A percentile compares a stretch with the other conserved stretches of the same genome.
Evolutionary conservation across 2,797 vertebrate genomes (phyloP).

Genomic region (Phrynocephalus vlangalii): DNA sequence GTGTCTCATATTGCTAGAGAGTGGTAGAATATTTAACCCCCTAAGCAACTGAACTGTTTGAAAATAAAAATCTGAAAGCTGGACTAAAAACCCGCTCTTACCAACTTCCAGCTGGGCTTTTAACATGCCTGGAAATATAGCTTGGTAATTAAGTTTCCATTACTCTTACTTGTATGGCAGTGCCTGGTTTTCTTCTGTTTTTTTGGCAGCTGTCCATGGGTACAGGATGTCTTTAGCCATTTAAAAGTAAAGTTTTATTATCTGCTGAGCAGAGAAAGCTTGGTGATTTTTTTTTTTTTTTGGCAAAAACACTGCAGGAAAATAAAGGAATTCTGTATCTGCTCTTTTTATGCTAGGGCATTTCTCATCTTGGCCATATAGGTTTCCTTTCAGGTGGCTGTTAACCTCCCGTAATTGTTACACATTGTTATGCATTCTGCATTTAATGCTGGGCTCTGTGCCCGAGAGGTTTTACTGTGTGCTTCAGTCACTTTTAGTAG

Average conservation of each 20-base stretch:
- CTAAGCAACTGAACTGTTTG: background rate
- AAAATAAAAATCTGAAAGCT: background rate
- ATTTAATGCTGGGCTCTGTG: constrained; percentile 20
- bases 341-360: constrained; percentile 46
- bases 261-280: constrained; percentile 53
- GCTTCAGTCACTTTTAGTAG: background rate
- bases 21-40: background rate
- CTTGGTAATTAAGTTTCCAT: constrained; percentile 20
- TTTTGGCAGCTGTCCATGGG: constrained; percentile 6
- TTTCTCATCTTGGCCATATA: constrained; percentile 45
- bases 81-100: too few relatives aligned
- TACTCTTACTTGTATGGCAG: constrained; percentile 33
- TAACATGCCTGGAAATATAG: background rate
- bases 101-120: background rate
- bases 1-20: background rate
- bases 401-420: background rate
- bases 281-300: constrained; percentile 37
- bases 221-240: constrained; percentile 24
- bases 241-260: constrained; percentile 45
- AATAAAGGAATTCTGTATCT: constrained; percentile 54
- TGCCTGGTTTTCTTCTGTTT: background rate
- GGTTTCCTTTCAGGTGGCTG: constrained; percentile 16
- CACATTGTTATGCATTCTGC: constrained; percentile 27
- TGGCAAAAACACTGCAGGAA: constrained; percentile 52
- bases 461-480: background rate